Evolutionary conservation across 2,888 invertebrate species (phyloP).

Genomic region (Sarcophaga rosellei): DNA sequence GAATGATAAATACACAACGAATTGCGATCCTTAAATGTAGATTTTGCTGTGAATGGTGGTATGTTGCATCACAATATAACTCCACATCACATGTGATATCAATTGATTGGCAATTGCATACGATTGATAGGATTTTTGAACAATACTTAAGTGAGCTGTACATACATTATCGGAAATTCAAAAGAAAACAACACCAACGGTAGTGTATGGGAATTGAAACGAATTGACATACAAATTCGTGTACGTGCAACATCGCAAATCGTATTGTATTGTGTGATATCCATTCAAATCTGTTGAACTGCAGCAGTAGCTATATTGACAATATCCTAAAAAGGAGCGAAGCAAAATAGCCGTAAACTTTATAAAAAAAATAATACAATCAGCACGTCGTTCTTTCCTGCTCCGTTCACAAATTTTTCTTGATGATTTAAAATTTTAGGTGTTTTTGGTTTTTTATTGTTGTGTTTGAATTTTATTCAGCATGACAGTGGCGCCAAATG

Average conservation of each 20-base stretch:
- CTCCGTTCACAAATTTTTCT: not conserved
- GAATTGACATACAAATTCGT: constrained; percentile 38
- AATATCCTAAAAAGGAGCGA: constrained; percentile 37
- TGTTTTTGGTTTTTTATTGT: not conserved
- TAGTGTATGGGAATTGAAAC: constrained; percentile 39
- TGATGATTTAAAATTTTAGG: not conserved
- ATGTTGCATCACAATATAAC: too few relatives aligned
- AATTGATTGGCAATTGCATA: too few relatives aligned
- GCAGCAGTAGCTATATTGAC: not conserved
- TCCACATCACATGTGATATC: too few relatives aligned
- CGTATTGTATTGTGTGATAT: not conserved
- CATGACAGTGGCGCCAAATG: constrained; percentile 69
- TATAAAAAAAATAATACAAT: not conserved
- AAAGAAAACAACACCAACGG: too few relatives aligned
- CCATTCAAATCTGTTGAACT: constrained; percentile 42
- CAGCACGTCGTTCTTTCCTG: constrained; percentile 32
- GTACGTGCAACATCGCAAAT: constrained; percentile 19
- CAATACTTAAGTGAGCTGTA: not conserved
- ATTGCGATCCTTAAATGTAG: too few relatives aligned
- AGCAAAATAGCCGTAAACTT: constrained; percentile 28
- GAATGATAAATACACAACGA: constrained; percentile 1
- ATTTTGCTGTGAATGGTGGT: not conserved
- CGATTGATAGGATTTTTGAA: not conserved
- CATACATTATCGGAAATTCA: too few relatives aligned
- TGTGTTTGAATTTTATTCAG: not conserved